Base-by-base conservation (phyloP, 2,888 invertebrate genomes). In the Brenthis daphne region DNA sequence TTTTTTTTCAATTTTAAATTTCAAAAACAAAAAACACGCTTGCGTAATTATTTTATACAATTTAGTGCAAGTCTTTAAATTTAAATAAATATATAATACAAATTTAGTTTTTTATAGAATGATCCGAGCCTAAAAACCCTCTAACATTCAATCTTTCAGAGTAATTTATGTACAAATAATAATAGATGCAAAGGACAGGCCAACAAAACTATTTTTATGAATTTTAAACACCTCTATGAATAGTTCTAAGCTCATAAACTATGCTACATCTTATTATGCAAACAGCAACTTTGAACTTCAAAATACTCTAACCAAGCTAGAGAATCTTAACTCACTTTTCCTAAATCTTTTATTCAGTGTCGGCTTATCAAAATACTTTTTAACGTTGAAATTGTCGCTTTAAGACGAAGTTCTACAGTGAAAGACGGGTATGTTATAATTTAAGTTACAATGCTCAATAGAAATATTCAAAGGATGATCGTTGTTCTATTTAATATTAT, bases 261-360 rank as follows among this genome's bases (percentile, higher is more conserved):
- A 54, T 68, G 20, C 54, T 54, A 53, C 54, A 33, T 55, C 48
- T 65, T 58, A 55, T 60, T 50, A 68, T 60, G 58, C 58, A 58
- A 68, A 58, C 68, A 54, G 64, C 60, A 55, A 55, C 58, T 65
- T 68, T 68, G 53, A 65, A 68, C 50, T 68, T 68, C 37, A 60
- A 65, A 65, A 60, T 68, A 37, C 50, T 64, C 55, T 51, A 57
- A 63, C 63, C 57, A 37, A 57, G 51, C 58, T 55, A 50, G 58
- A 65, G 20, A 47, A 53, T 55, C 37, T 37, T 64, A 68, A 68
- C 61, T 48, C 20, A 53, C 68, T 65, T 69, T 65, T 55, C 29
- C 53, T 29, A 61, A 65, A 69, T 65, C 65, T 65, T 65, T 65
- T 61, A 67, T 67, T 65, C 56, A 57, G 53, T 47, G 60, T 58